Percentiles rank a stretch among this genome's conserved stretches.
These are phyloP conservation scores for Pholis gunnellus DNA, from an alignment of 2,113 vertebrate genomes.

Conservation along the genomic window DNA sequence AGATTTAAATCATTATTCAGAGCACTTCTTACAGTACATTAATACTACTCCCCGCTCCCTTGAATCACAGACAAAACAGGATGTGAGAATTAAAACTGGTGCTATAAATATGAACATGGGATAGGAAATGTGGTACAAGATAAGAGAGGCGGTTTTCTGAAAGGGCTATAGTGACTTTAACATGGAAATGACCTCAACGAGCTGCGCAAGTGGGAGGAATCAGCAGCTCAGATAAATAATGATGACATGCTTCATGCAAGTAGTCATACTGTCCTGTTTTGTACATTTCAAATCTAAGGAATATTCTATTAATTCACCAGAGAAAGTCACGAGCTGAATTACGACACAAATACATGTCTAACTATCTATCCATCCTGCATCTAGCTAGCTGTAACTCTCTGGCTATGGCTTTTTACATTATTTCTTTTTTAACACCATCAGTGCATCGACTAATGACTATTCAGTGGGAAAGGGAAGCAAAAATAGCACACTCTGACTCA, in stretches of 20 bases:
- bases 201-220: background rate
- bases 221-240: constrained; percentile 36
- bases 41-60: background rate
- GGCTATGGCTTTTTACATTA: constrained; percentile 7
- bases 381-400: constrained; percentile 1
- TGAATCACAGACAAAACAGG: constrained; percentile 17
- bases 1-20: constrained; percentile 37
- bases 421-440: constrained; percentile 41
- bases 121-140: constrained; percentile 1
- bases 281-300: constrained; percentile 18
- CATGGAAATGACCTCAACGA: constrained; percentile 5
- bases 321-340: background rate
- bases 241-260: constrained; percentile 24
- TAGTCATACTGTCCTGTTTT: background rate
- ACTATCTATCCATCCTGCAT: background rate
- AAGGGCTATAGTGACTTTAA: background rate
- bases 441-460: constrained; percentile 55
- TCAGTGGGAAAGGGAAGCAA: constrained; percentile 50
- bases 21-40: constrained; percentile 36
- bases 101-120: constrained; percentile 16
- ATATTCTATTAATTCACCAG: background rate
- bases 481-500: constrained; percentile 66
- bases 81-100: constrained; percentile 24
- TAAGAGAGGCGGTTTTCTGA: background rate
- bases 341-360: background rate